Percentiles rank a stretch among this genome's conserved stretches.
These are phyloP conservation scores for Notarius lentiginosus DNA, from an alignment of 2,113 vertebrate species.

Conservation along the genomic window DNA sequence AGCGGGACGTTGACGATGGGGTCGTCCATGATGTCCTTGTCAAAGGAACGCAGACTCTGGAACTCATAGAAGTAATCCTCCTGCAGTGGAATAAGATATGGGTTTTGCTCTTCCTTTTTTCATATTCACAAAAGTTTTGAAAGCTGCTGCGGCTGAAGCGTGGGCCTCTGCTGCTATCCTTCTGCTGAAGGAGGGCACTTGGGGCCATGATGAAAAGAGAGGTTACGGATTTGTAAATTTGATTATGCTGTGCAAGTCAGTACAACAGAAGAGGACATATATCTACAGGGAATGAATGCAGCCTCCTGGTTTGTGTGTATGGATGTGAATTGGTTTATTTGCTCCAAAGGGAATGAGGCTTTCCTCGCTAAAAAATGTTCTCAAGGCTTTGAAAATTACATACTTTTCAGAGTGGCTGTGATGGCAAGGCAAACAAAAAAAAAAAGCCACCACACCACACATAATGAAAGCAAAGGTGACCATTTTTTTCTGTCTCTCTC, in stretches of 20 bases:
- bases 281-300: slow-evolving; percentile 34
- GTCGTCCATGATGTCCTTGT: slow-evolving; percentile 89
- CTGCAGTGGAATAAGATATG: slow-evolving; percentile 67
- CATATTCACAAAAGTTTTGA: slow-evolving; percentile 13
- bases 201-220: slow-evolving; percentile 25
- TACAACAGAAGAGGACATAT: slow-evolving; percentile 28
- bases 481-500: background rate
- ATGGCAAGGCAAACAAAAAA: slow-evolving; percentile 39
- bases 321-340: slow-evolving; percentile 31
- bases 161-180: slow-evolving; percentile 11
- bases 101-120: slow-evolving; percentile 13
- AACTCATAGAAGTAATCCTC: slow-evolving; percentile 90
- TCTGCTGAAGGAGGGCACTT: background rate
- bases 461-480: slow-evolving; percentile 49
- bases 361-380: slow-evolving; percentile 50
- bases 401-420: slow-evolving; percentile 54
- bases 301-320: slow-evolving; percentile 21
- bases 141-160: background rate
- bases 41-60: slow-evolving; percentile 84
- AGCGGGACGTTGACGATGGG: slow-evolving; percentile 84
- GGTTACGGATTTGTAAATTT: slow-evolving; percentile 24
- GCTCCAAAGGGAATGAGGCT: slow-evolving; percentile 11
- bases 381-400: slow-evolving; percentile 57
- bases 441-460: slow-evolving; percentile 28
- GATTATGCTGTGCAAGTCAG: slow-evolving; percentile 35